Evolutionary conservation across 1,140 invertebrate species (phyloP).

Genomic region (Anagrus nilaparvatae): DNA sequence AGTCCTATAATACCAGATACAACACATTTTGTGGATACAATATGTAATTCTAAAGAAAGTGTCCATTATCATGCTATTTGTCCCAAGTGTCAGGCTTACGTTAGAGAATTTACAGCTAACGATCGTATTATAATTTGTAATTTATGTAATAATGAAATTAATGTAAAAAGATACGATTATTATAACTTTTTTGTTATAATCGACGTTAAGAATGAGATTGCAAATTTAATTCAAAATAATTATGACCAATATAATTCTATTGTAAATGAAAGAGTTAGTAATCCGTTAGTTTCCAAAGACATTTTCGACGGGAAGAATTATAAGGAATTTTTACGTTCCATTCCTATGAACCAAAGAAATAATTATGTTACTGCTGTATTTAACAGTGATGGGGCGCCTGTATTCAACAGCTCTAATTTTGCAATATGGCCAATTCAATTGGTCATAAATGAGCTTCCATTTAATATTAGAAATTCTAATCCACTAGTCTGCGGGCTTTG

Average conservation of each 20-base stretch:
- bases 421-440: slow-evolving; percentile 16
- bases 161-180: slow-evolving; percentile 5
- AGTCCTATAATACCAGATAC: background rate
- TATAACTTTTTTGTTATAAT: slow-evolving; percentile 13
- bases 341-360: background rate
- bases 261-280: slow-evolving; percentile 6
- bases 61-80: slow-evolving; percentile 5
- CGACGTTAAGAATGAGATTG: slow-evolving; percentile 3
- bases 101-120: slow-evolving; percentile 3
- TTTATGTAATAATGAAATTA: slow-evolving; percentile 5
- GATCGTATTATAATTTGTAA: slow-evolving; percentile 2
- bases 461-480: slow-evolving; percentile 5
- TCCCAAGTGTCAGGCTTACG: slow-evolving; percentile 7
- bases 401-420: slow-evolving; percentile 11
- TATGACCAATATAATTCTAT: slow-evolving; percentile 7
- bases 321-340: slow-evolving; percentile 5
- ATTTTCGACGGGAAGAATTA: slow-evolving; percentile 14
- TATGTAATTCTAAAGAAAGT: background rate
- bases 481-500: slow-evolving; percentile 12
- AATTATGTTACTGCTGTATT: slow-evolving; percentile 11
- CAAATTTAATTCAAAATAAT: slow-evolving; percentile 8
- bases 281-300: too few relatives aligned
- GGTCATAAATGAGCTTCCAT: slow-evolving; percentile 15
- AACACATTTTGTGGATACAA: background rate
- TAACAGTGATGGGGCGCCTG: slow-evolving; percentile 13